Percentiles rank a stretch among this genome's conserved stretches.
Evolutionary conservation across 2,888 invertebrate genomes (phyloP).

Genomic region (Cosmia pyralina): DNA sequence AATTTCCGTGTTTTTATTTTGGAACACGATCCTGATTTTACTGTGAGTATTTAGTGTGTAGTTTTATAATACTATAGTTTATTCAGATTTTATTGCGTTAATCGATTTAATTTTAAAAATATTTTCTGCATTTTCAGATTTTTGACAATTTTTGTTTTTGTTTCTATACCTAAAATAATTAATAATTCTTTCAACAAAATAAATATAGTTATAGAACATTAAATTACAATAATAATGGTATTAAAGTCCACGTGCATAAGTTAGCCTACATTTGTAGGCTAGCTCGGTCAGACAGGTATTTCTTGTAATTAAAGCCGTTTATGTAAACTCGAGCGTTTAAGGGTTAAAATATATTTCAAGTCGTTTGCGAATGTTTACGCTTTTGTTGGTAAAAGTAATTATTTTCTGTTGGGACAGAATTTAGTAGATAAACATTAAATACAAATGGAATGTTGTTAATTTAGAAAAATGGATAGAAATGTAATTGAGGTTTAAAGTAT

Average conservation of each 20-base stretch:
- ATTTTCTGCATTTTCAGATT: background rate
- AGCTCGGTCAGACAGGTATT: constrained; percentile 42
- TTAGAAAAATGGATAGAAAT: background rate
- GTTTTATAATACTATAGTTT: background rate
- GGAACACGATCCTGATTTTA: constrained; percentile 32
- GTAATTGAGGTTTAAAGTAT: background rate
- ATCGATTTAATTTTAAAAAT: too few species aligned
- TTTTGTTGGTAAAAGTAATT: constrained; percentile 13
- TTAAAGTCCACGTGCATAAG: constrained; percentile 28
- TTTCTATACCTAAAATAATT: background rate
- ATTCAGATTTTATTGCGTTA: background rate
- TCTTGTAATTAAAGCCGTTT: constrained; percentile 53
- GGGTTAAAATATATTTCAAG: constrained; percentile 50
- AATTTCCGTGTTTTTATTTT: constrained; percentile 20
- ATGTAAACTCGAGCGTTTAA: constrained; percentile 37
- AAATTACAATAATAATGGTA: background rate
- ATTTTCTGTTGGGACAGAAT: background rate
- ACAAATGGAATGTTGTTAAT: constrained; percentile 7
- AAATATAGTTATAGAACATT: background rate
- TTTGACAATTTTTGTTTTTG: too few species aligned
- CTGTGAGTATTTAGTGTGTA: constrained; percentile 50
- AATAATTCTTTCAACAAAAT: background rate
- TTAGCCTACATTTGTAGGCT: constrained; percentile 26
- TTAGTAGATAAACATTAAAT: constrained; percentile 9
- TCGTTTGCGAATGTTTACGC: constrained; percentile 22